phyloP scores from a whole-genome alignment of 2,113 vertebrate species.

The Entosphenus tridentatus region DNA sequence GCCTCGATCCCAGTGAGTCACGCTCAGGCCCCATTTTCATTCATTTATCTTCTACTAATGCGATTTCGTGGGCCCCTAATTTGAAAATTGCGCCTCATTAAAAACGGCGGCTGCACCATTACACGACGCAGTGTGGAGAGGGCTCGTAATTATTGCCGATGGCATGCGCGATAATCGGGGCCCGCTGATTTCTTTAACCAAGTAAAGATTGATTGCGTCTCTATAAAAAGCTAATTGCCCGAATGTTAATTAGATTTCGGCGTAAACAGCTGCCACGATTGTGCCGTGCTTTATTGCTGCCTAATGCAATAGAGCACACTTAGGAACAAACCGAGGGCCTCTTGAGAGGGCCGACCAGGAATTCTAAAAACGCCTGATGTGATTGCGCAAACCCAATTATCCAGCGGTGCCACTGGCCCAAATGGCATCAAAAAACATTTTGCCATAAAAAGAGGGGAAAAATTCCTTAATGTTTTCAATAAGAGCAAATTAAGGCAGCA shows the following conservation, averaged over 20 bases:
- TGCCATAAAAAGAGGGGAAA: neutral
- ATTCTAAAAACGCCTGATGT: conserved; percentile 6
- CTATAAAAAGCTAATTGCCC: conserved; percentile 7
- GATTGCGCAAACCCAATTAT: neutral
- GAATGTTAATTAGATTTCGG: neutral
- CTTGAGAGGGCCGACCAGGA: conserved; percentile 3
- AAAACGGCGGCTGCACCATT: neutral
- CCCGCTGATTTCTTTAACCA: conserved; percentile 4
- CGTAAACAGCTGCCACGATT: conserved; percentile 2
- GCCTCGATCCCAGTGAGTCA: no score
- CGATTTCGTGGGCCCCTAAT: neutral
- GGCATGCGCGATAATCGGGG: neutral
- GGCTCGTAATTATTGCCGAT: conserved; percentile 2
- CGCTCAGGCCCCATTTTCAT: no score
- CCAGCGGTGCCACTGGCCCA: neutral
- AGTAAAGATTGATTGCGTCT: conserved; percentile 5
- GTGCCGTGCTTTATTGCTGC: neutral
- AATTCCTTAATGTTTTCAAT: conserved; percentile 1
- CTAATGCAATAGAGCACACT: conserved; percentile 6
- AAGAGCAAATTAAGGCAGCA: conserved; percentile 1
- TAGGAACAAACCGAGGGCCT: conserved; percentile 3
- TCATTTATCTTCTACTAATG: no score
- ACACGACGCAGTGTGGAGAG: no score
- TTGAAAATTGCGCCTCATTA: conserved; percentile 5
- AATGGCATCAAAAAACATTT: conserved; percentile 4